These are phyloP conservation scores for Ametastegia equiseti DNA, from an alignment of 2,888 invertebrate species.

Conservation along the genomic window DNA sequence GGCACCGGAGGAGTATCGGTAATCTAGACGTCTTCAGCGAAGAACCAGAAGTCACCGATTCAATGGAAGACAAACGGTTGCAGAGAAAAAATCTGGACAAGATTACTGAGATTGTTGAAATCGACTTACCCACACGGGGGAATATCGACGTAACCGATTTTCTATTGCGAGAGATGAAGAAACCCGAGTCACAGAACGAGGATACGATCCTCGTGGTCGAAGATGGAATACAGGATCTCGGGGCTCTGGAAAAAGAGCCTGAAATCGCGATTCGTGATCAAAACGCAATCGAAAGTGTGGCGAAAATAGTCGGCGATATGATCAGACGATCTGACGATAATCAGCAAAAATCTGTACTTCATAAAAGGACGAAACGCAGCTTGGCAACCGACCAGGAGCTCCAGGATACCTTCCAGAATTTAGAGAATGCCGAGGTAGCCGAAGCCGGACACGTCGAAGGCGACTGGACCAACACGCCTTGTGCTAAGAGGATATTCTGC, in stretches of 20 bases:
- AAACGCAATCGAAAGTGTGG: slow-evolving; percentile 48
- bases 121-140: slow-evolving; percentile 64
- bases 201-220: slow-evolving; percentile 53
- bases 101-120: slow-evolving; percentile 69
- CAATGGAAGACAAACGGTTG: slow-evolving; percentile 57
- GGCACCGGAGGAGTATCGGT: slow-evolving; percentile 59
- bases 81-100: slow-evolving; percentile 68
- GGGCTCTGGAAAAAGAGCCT: slow-evolving; percentile 48
- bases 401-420: slow-evolving; percentile 67
- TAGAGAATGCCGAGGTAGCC: slow-evolving; percentile 69
- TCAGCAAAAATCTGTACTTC: slow-evolving; percentile 16
- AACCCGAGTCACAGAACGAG: slow-evolving; percentile 34
- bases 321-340: slow-evolving; percentile 30
- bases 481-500: slow-evolving; percentile 88
- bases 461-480: slow-evolving; percentile 87
- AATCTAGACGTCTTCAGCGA: slow-evolving; percentile 54
- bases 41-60: slow-evolving; percentile 51
- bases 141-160: slow-evolving; percentile 60
- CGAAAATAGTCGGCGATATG: slow-evolving; percentile 41
- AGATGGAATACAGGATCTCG: slow-evolving; percentile 52
- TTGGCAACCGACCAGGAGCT: slow-evolving; percentile 63
- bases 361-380: slow-evolving; percentile 55
- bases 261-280: slow-evolving; percentile 35
- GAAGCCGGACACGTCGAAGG: slow-evolving; percentile 70
- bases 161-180: slow-evolving; percentile 55